phyloP scores from a whole-genome alignment of 2,797 vertebrate species.

The Macropodus opercularis region DNA sequence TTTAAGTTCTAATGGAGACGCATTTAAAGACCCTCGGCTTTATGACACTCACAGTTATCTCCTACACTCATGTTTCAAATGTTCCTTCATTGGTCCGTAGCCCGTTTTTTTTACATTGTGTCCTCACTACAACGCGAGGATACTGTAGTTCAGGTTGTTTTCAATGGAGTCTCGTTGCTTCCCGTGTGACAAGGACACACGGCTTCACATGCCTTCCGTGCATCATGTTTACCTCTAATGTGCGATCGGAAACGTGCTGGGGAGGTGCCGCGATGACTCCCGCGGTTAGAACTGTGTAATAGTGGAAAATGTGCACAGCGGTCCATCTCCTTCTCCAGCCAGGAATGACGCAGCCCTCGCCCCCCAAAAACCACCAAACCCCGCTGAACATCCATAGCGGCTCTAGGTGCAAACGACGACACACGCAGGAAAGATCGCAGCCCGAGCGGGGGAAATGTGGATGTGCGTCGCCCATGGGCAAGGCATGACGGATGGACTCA shows the following conservation, averaged over 20 bases:
- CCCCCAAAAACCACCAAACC: constrained; percentile 36
- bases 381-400: constrained; percentile 54
- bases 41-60: not conserved
- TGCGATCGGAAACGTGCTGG: constrained; percentile 38
- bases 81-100: not conserved
- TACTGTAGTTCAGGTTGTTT: constrained; percentile 49
- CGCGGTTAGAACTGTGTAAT: constrained; percentile 43
- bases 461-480: constrained; percentile 44
- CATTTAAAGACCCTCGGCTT: not conserved
- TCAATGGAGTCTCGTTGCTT: constrained; percentile 43
- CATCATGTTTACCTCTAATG: constrained; percentile 67
- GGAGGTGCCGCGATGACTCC: constrained; percentile 58
- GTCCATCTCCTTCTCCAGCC: constrained; percentile 55
- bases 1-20: not conserved
- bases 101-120: not conserved
- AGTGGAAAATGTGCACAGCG: constrained; percentile 60
- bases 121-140: constrained; percentile 8
- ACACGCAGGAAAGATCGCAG: constrained; percentile 43
- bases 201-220: constrained; percentile 33
- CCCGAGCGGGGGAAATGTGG: constrained; percentile 39
- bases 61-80: not conserved
- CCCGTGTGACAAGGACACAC: constrained; percentile 39
- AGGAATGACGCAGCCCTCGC: constrained; percentile 69
- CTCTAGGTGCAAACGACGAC: constrained; percentile 60
- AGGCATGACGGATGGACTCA: constrained; percentile 42